A percentile compares a stretch with the other conserved stretches of the same genome.
phyloP scores from a whole-genome alignment of 2,888 invertebrate species.

The Dasysyrphus albostriatus region DNA sequence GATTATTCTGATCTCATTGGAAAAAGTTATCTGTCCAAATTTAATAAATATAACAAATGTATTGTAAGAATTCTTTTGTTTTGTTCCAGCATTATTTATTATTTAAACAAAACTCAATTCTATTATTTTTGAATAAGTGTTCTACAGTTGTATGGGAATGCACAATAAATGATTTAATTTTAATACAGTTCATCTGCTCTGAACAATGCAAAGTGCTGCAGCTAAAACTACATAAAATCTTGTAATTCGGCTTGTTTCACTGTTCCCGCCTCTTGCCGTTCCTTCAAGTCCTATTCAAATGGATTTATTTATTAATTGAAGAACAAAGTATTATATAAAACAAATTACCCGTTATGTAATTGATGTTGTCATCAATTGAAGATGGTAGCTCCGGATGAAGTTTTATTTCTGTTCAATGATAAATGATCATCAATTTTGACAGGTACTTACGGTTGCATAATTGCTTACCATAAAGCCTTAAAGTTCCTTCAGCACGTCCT shows the following conservation, averaged over 20 bases:
- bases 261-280: slow-evolving; percentile 50
- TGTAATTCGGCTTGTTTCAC: not conserved
- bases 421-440: not conserved
- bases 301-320: not conserved
- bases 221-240: not conserved
- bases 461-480: slow-evolving; percentile 86
- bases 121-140: not conserved
- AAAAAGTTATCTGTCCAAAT: too few relatives aligned
- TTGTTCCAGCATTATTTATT: not conserved
- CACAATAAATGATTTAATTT: slow-evolving; percentile 1
- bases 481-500: slow-evolving; percentile 87
- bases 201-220: not conserved
- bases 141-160: not conserved
- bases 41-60: too few relatives aligned
- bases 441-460: not conserved
- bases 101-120: not conserved
- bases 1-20: too few relatives aligned
- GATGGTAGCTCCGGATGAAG: slow-evolving; percentile 82
- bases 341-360: slow-evolving; percentile 79
- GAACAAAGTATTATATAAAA: not conserved
- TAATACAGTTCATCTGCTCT: not conserved
- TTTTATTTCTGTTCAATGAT: slow-evolving; percentile 82
- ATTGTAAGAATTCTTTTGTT: not conserved
- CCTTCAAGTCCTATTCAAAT: slow-evolving; percentile 50
- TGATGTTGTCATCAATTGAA: slow-evolving; percentile 83